phyloP scores from a whole-genome alignment of 2,888 invertebrate genomes.

The Papilio elwesi region DNA sequence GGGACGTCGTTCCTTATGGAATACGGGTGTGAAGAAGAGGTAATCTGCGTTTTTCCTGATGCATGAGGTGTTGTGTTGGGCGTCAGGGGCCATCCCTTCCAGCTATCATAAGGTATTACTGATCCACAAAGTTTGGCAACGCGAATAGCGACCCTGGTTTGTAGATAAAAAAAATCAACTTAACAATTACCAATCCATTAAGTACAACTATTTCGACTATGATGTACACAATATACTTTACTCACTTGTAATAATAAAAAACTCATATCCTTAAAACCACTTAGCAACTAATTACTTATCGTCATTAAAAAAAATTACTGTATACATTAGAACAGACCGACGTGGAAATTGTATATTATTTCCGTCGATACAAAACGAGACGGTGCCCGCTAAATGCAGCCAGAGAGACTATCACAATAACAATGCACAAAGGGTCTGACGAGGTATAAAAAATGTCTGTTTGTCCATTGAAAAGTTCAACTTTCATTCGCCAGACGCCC shows the following conservation, averaged over 20 bases:
- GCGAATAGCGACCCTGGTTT: too few relatives aligned
- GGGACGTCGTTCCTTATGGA: too few relatives aligned
- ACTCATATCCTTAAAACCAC: background rate
- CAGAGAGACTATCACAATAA: conserved; percentile 39
- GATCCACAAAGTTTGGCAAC: too few relatives aligned
- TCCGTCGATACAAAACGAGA: conserved; percentile 39
- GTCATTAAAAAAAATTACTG: conserved; percentile 26
- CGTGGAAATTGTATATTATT: conserved; percentile 36
- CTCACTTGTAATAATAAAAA: background rate
- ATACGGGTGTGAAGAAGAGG: too few relatives aligned
- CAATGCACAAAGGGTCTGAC: conserved; percentile 49
- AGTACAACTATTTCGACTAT: background rate
- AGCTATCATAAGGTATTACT: too few relatives aligned
- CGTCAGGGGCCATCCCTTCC: too few relatives aligned
- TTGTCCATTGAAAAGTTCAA: conserved; percentile 47
- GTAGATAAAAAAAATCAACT: too few relatives aligned
- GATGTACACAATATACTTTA: background rate
- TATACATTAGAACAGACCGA: conserved; percentile 23
- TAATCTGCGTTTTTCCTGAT: too few relatives aligned
- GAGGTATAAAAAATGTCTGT: conserved; percentile 48
- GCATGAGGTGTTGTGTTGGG: too few relatives aligned
- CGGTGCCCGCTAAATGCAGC: conserved; percentile 37
- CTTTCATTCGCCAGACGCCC: conserved; percentile 39
- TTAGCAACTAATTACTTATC: conserved; percentile 33
- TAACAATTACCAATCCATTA: background rate